Evolutionary conservation across 2,113 vertebrate genomes (phyloP), one percentile per base, ranked within the genome.

Genomic region (Cyphomyrus discorhynchus): DNA sequence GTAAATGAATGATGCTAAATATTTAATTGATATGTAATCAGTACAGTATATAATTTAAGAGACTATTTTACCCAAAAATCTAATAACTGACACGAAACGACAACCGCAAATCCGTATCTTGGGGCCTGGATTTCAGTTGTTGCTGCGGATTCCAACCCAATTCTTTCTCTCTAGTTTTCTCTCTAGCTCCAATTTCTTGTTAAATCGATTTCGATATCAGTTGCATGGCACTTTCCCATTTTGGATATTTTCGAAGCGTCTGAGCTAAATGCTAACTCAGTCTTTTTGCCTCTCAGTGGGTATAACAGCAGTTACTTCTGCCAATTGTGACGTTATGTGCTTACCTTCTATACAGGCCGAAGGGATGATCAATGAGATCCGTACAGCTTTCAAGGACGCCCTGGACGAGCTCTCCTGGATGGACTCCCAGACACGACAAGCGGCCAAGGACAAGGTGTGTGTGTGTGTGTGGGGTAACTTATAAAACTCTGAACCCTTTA

Each of bases 321-420:
- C 27, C 24, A 21, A 0, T 84, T 45, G 27, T 77, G 27, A 17
- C 87, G 46, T 13, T 21, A 45, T 42, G n/a, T 62, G 53, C 27
- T 35, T 83, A 13, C 39, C 91, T 49, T 88, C 46, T 31, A 5
- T 39, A 19, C 90, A 99, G 98, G 98, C 98, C 0, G 97, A 99
- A 92, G 96, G 97, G 62, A 99, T 99, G 98, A 99, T 99, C 70
- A 95, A 97, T 0, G 97, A 97, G 93, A 99, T 99, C 90, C 96
- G 98, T 1, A 91, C 96, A 0, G 98, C 97, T 0, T 99, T 99
- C 0, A 98, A 99, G 93, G 93, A 96, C 0, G 95, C 97, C 11
- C 94, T 99, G 93, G 96, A 96, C 86, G 92, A 95, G 66, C 94
- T 99, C 58, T 94, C 92, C 90, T 99, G 98, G 98, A 99, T 99